Conservation (phyloP, 2,888 invertebrate species). For the Eurytoma adleriae region DNA sequence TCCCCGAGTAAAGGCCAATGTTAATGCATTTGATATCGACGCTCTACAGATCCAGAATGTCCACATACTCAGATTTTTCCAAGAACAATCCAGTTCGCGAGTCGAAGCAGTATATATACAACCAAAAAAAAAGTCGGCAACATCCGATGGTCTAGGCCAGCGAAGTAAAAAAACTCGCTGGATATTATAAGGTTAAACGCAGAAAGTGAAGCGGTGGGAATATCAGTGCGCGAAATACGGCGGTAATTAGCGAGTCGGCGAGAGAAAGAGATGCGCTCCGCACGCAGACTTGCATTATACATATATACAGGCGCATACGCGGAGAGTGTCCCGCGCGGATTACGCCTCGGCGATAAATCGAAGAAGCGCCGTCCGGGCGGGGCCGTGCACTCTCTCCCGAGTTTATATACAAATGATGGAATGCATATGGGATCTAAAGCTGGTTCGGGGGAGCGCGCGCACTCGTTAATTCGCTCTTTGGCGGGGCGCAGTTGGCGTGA, state of each 20-base stretch:
- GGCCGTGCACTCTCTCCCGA: no score
- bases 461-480: constrained; percentile 9
- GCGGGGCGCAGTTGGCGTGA: constrained; percentile 24
- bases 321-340: neutral
- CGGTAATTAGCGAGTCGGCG: constrained; percentile 17
- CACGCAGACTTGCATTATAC: neutral
- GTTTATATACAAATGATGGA: constrained; percentile 27
- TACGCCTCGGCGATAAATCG: constrained; percentile 29
- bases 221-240: constrained; percentile 26
- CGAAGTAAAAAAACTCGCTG: constrained; percentile 3
- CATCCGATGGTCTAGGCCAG: neutral
- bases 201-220: constrained; percentile 8
- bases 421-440: constrained; percentile 19
- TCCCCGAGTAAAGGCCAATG: neutral
- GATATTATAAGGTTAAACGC: constrained; percentile 26
- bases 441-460: neutral
- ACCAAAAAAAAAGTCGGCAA: constrained; percentile 8
- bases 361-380: neutral
- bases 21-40: neutral
- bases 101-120: neutral
- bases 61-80: neutral
- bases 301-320: neutral
- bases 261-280: no score
- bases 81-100: neutral
- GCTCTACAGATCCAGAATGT: no score